phyloP scores from a whole-genome alignment of 2,797 vertebrate genomes.

The Alouatta caraya region DNA sequence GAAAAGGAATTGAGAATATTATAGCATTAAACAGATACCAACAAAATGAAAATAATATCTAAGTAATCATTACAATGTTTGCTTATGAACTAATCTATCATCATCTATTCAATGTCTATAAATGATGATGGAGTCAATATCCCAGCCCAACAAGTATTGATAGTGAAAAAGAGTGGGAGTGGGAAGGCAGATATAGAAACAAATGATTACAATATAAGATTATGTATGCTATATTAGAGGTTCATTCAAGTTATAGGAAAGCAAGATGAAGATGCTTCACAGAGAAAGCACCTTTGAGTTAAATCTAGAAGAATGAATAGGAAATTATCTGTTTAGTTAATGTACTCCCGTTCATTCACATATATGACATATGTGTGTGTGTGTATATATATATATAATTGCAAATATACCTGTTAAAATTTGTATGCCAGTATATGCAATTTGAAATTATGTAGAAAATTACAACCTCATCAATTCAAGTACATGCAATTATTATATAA shows the following conservation, averaged over 20 bases:
- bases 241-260: not conserved
- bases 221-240: not conserved
- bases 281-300: not conserved
- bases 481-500: not conserved
- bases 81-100: not conserved
- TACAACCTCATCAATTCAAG: not conserved
- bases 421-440: not conserved
- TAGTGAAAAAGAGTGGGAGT: not conserved
- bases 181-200: not conserved
- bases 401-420: not conserved
- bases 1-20: not conserved
- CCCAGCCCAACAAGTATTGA: not conserved
- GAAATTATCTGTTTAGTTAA: not conserved
- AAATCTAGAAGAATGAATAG: not conserved
- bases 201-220: not conserved
- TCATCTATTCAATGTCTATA: not conserved
- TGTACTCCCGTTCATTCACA: not conserved
- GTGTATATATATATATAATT: not conserved
- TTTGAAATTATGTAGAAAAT: not conserved
- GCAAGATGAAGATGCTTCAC: not conserved
- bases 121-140: not conserved
- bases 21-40: not conserved
- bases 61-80: not conserved
- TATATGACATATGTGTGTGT: not conserved
- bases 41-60: not conserved